Percentiles rank a stretch among this genome's conserved stretches.
These are phyloP conservation scores for Delichon dasypus DNA, from an alignment of 2,797 vertebrate species.

Conservation along the genomic window DNA sequence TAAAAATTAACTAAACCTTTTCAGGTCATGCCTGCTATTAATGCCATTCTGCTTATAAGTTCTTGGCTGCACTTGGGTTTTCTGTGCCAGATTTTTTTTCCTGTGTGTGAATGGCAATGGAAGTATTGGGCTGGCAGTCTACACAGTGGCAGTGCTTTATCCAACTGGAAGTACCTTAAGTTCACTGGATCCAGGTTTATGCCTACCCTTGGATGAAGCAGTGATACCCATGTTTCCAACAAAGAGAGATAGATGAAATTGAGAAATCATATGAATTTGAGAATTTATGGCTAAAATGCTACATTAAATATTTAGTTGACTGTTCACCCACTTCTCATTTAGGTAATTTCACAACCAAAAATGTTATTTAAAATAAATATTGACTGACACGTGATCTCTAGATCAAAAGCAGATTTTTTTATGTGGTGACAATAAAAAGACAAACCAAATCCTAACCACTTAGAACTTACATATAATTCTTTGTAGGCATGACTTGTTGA, in stretches of 20 bases:
- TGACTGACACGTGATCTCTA: background rate
- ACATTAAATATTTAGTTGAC: background rate
- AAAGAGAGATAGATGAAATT: background rate
- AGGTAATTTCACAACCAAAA: background rate
- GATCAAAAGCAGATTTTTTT: background rate
- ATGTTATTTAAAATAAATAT: background rate
- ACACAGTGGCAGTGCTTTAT: background rate
- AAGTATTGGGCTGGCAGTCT: background rate
- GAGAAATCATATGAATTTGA: background rate
- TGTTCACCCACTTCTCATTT: background rate
- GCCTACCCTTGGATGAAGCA: background rate
- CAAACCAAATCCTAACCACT: background rate
- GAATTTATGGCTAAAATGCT: background rate
- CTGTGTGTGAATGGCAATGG: background rate
- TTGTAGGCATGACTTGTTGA: background rate
- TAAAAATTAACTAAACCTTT: background rate
- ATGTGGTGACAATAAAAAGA: accelerated
- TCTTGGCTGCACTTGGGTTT: constrained; percentile 8
- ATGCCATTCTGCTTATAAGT: background rate
- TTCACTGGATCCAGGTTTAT: background rate
- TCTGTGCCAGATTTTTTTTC: constrained; percentile 17
- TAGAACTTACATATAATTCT: background rate
- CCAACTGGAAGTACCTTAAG: background rate
- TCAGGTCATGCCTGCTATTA: background rate
- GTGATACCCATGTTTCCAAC: background rate